Conservation (phyloP, 1,140 invertebrate genomes). For the Rhysida immarginata region DNA sequence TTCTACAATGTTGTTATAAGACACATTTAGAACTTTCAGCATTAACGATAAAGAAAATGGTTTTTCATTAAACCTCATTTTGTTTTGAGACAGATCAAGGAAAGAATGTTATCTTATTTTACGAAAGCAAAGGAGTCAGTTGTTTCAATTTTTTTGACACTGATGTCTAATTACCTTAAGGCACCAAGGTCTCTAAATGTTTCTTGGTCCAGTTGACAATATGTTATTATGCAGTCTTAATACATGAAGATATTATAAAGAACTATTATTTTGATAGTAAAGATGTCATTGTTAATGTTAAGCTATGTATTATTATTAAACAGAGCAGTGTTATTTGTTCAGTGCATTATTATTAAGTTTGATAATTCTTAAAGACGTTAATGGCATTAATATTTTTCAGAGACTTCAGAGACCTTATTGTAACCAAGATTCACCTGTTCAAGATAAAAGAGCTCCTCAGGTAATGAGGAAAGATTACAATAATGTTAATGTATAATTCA, state of each 20-base stretch:
- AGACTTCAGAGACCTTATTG: constrained; percentile 6
- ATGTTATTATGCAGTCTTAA: constrained; percentile 15
- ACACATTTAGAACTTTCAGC: constrained; percentile 15
- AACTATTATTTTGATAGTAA: constrained; percentile 5
- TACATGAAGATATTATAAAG: constrained; percentile 9
- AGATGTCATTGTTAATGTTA: constrained; percentile 12
- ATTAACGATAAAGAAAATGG: constrained; percentile 9
- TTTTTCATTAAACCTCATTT: constrained; percentile 13
- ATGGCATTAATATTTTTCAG: constrained; percentile 9
- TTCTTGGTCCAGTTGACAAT: constrained; percentile 11
- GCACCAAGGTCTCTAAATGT: constrained; percentile 13
- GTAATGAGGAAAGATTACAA: no score
- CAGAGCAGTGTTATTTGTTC: constrained; percentile 15
- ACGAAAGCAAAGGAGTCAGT: constrained; percentile 15
- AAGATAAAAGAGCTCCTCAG: background rate
- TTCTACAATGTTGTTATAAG: constrained; percentile 15
- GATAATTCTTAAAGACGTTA: constrained; percentile 15
- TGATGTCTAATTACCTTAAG: constrained; percentile 16
- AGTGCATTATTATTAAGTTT: constrained; percentile 19
- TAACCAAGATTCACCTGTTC: background rate
- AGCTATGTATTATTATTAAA: constrained; percentile 16
- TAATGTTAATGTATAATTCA: no score
- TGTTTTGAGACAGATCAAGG: constrained; percentile 15
- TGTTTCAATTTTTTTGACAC: constrained; percentile 13
- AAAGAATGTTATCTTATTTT: constrained; percentile 11